phyloP scores from a whole-genome alignment of 2,113 vertebrate genomes.

The Toxotes chatareus region DNA sequence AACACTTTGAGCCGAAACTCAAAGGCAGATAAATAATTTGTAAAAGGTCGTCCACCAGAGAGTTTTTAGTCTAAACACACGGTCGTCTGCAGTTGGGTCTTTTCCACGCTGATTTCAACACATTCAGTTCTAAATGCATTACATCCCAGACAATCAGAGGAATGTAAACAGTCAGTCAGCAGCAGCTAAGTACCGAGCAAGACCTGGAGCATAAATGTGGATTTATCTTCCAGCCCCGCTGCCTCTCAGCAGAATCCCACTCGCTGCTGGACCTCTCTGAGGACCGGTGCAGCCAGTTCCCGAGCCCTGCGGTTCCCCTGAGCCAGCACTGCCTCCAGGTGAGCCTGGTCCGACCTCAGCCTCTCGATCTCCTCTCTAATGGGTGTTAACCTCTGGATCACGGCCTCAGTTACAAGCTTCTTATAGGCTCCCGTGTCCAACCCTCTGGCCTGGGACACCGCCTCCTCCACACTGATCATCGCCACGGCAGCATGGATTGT shows the following conservation, averaged over 20 bases:
- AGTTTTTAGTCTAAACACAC: neutral
- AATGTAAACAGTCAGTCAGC: conserved; percentile 1
- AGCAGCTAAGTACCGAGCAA: neutral
- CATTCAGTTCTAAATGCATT: neutral
- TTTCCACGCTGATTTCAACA: conserved; percentile 11
- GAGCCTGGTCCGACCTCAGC: conserved; percentile 84
- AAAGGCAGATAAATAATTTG: conserved; percentile 1
- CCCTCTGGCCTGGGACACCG: conserved; percentile 82
- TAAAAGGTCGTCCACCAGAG: neutral
- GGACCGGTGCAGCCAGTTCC: conserved; percentile 88
- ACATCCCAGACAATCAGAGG: neutral
- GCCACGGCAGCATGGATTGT: conserved; percentile 89
- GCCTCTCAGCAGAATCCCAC: conserved; percentile 89
- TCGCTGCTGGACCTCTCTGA: conserved; percentile 85
- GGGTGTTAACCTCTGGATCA: conserved; percentile 90
- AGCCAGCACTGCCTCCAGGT: conserved; percentile 87
- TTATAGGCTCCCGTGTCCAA: conserved; percentile 93
- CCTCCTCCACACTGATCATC: conserved; percentile 83
- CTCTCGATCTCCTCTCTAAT: conserved; percentile 88
- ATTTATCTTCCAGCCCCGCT: neutral
- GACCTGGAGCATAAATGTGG: neutral
- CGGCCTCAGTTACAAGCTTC: conserved; percentile 89
- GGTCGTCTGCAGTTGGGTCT: neutral
- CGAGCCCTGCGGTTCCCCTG: conserved; percentile 86
- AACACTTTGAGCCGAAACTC: neutral